phyloP scores from a whole-genome alignment of 2,113 vertebrate genomes.

The Australoheros scitulus region DNA sequence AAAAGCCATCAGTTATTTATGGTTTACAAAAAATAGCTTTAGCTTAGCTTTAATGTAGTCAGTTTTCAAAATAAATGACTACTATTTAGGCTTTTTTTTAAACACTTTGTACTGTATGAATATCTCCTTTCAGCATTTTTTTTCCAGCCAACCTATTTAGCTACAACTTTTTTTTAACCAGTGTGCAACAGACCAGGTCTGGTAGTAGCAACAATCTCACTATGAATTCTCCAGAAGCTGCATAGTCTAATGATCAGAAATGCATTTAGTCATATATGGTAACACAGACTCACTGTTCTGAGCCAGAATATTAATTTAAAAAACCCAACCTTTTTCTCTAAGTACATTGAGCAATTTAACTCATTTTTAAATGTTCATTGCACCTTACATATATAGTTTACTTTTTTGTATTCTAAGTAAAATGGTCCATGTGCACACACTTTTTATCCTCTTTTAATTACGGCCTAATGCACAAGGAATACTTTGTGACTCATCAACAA shows the following conservation, averaged over 20 bases:
- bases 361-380: background rate
- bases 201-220: background rate
- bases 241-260: background rate
- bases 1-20: background rate
- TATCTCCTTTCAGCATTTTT: background rate
- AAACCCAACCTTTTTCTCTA: background rate
- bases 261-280: background rate
- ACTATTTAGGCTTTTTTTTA: background rate
- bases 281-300: background rate
- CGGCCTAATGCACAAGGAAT: background rate
- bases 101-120: background rate
- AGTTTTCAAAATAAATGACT: background rate
- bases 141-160: background rate
- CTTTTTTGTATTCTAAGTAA: background rate
- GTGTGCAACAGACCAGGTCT: background rate
- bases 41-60: background rate
- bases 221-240: background rate
- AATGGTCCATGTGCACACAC: background rate
- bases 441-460: background rate
- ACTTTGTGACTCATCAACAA: background rate
- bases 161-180: background rate
- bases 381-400: background rate
- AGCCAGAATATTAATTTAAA: accelerated
- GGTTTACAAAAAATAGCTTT: background rate
- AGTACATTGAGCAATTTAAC: background rate